phyloP scores from a whole-genome alignment of 2,888 invertebrate genomes.

The Belgica antarctica region DNA sequence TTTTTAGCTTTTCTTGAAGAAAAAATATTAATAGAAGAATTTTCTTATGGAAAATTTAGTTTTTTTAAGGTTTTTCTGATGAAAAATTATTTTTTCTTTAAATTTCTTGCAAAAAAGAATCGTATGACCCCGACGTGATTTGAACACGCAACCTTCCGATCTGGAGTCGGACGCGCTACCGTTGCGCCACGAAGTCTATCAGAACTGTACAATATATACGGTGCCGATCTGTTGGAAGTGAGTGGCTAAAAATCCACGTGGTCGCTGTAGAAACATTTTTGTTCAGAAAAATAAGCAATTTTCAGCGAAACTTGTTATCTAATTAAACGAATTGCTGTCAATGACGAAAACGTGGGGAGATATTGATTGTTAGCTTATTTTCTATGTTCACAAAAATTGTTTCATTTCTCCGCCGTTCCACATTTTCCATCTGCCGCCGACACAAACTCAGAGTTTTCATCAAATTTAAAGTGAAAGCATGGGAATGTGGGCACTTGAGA shows the following conservation, averaged over 20 bases:
- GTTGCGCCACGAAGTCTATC: constrained; percentile 35
- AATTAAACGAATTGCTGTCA: background rate
- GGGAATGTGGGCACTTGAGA: background rate
- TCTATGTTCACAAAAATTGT: background rate
- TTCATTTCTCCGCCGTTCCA: background rate
- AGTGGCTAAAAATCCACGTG: constrained; percentile 13
- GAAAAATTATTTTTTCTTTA: constrained; percentile 2
- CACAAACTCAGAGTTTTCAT: too few relatives aligned
- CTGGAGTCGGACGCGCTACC: constrained; percentile 43
- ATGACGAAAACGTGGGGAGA: background rate
- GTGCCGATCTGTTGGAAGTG: background rate
- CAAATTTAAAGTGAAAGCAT: background rate
- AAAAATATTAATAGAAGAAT: background rate
- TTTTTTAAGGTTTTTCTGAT: background rate
- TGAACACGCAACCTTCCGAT: constrained; percentile 90
- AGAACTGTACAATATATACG: constrained; percentile 16
- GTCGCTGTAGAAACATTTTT: background rate
- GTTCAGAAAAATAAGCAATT: background rate
- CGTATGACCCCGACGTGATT: constrained; percentile 74
- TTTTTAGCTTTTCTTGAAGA: background rate
- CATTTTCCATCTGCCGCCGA: background rate
- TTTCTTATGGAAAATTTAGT: background rate
- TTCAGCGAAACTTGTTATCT: too few relatives aligned
- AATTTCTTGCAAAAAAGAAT: constrained; percentile 17
- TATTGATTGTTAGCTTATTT: background rate